These are phyloP conservation scores for Penaeus monodon DNA, from an alignment of 2,888 invertebrate genomes.

Conservation along the genomic window DNA sequence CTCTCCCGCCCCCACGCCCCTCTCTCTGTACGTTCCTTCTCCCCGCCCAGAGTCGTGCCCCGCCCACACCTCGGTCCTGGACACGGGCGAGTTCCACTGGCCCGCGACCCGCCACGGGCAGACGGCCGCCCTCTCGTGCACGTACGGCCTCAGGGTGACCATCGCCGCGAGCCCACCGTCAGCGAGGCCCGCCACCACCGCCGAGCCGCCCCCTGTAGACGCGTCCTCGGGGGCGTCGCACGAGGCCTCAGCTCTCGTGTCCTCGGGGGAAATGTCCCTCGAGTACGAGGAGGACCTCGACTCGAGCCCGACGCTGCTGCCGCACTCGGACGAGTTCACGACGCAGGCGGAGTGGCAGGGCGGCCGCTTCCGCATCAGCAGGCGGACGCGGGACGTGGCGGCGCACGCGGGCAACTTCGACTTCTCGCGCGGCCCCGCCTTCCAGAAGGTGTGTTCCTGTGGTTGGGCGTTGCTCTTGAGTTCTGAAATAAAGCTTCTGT, in stretches of 20 bases:
- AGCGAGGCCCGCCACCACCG: neutral
- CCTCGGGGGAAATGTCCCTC: neutral
- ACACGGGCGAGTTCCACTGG: constrained; percentile 60
- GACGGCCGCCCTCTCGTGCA: constrained; percentile 46
- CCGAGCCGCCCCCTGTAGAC: too few relatives aligned
- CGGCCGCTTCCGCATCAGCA: constrained; percentile 33
- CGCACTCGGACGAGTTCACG: neutral
- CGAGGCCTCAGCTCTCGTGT: too few relatives aligned
- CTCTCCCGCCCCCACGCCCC: constrained; percentile 20
- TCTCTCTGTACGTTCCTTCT: constrained; percentile 42
- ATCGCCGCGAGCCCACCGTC: neutral
- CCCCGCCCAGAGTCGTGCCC: constrained; percentile 57
- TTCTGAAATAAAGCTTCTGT: too few relatives aligned
- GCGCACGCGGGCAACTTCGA: neutral
- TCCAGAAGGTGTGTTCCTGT: neutral
- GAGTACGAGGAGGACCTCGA: constrained; percentile 16
- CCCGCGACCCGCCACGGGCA: constrained; percentile 51
- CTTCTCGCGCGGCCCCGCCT: neutral
- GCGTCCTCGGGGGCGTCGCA: too few relatives aligned
- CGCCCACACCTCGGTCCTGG: constrained; percentile 34
- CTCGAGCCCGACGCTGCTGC: neutral
- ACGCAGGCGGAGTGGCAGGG: constrained; percentile 46
- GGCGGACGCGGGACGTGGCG: constrained; percentile 28
- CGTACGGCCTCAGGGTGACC: constrained; percentile 36
- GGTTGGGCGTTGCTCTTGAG: too few relatives aligned